Evolutionary conservation across 1,140 invertebrate genomes (phyloP).

Genomic region (Polypedilum pembai): DNA sequence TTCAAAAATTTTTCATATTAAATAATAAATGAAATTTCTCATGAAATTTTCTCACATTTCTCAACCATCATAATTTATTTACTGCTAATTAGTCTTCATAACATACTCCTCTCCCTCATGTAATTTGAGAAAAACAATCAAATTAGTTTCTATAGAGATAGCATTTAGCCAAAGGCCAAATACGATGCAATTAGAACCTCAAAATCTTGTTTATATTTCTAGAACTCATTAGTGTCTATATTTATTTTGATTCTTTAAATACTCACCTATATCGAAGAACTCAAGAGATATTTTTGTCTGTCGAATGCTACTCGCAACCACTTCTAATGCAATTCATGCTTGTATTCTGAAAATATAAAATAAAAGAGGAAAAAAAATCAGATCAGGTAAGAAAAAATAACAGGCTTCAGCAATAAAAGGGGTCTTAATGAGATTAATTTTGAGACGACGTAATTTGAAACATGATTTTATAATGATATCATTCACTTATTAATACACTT

Average conservation of each 20-base stretch:
- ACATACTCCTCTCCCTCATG: too few relatives aligned
- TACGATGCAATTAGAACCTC: too few relatives aligned
- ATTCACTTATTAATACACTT: not conserved
- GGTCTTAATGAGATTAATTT: not conserved
- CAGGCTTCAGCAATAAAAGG: not conserved
- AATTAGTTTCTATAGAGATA: too few relatives aligned
- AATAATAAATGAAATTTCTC: too few relatives aligned
- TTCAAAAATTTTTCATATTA: too few relatives aligned
- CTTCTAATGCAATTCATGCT: not conserved
- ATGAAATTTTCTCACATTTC: too few relatives aligned
- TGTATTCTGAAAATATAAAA: not conserved
- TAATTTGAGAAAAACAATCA: too few relatives aligned
- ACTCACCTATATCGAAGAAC: not conserved
- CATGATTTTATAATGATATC: slow-evolving; percentile 19
- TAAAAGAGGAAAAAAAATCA: not conserved
- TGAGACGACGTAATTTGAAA: slow-evolving; percentile 1
- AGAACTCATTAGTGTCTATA: too few relatives aligned
- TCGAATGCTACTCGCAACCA: not conserved
- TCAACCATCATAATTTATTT: too few relatives aligned
- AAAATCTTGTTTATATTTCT: too few relatives aligned
- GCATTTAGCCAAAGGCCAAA: too few relatives aligned
- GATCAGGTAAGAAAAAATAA: not conserved
- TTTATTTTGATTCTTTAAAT: not conserved
- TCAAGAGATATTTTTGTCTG: not conserved
- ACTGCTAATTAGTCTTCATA: too few relatives aligned